Base-by-base conservation (phyloP, 2,113 vertebrate genomes). In the Telmatochromis brachygnathus region DNA sequence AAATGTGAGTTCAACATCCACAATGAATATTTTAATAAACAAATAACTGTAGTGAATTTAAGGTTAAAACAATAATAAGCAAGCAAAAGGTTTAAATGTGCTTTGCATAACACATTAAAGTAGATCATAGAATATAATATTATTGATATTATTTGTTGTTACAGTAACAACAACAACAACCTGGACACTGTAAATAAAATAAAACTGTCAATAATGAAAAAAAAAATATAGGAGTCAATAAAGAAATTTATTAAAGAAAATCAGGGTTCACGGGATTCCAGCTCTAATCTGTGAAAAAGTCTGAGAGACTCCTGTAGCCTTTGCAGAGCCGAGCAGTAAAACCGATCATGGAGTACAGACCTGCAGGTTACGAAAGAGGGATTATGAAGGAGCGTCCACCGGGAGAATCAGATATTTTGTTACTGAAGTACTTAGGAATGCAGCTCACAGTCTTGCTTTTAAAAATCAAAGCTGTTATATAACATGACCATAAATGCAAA, bases 291-390 rank as follows among this genome's bases (percentile, higher is more conserved):
- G 47, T 51, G 47, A 51, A 19, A 51, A 51, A 51, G 17, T 5
- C 2, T 0, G 47, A 9, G 47, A 51, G 8, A 19, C 17, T 51
- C 17, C 4, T 21, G 51, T 54, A 21, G 51, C 51, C 51, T 53
- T 53, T 53, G 51, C n/a, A 53, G n/a, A 53, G 51, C 51, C 2
- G n/a, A 53, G n/a, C 51, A 53, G 51, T 53, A 53, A 21, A 21
- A 0, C 19, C 0, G 9, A 21, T 53, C 51, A 53, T 6, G n/a
- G n/a, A 53, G n/a, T 53, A 21, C n/a, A 54, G 51, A 54, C 9
- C 51, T 54, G n/a, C 51, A 54, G 51, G 51, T 54, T 54, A 54
- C 1, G 5, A 54, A 54, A 21, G n/a, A 21, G 51, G n/a, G 9
- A 21, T 11, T 0, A 21, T 53, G 51, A 21, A 53, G 19, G 51